Base-by-base conservation (phyloP, 1,140 invertebrate genomes). In the Platorchestia sp. region DNA sequence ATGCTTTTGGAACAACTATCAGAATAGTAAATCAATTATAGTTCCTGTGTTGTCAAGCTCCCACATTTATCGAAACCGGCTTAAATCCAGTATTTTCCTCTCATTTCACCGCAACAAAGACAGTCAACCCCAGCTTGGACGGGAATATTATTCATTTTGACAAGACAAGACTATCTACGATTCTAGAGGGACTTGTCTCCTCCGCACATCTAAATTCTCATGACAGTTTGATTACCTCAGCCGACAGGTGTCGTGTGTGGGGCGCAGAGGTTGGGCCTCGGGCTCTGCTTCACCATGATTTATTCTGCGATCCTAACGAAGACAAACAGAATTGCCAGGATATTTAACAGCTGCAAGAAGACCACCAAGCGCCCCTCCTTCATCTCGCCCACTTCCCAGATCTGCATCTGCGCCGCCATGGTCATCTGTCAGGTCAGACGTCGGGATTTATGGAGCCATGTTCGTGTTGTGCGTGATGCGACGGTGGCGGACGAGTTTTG, bases 291-390 rank as follows among this genome's bases (percentile, higher is more conserved):
- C 97, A 98, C 99, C 0, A 98, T 99, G 0, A 98, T 99, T 36
- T 99, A 99, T 97, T 98, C 98, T 0, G 98, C 99, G 5, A 97
- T 99, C 0, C 97, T 99, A n/a, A 99, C 99, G 0, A 99, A 99
- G 97, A 99, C 99, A 5, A 99, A 99, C 97, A 97, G 99, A 53
- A 99, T 99, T 96, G 98, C 98, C 5, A 97, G 99, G 41, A 99
- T 99, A 96, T 99, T 99, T 97, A 98, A 98, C 96, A 98, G 98
- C 7, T 98, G 99, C 95, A 98, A 98, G 97, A 98, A 98, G 96
- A 99, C 99, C 27, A 98, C 99, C 0, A 98, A 98, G 97, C 97
- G 99, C 95, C 99, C 99, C 14, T 98, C 98, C n/a, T 99, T 99
- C 97, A 99, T 99, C 96, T 99, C 99, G 75, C 99, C 99, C 0